A percentile compares a stretch with the other conserved stretches of the same genome.
Evolutionary conservation across 1,140 invertebrate species (phyloP).

Genomic region (Riptortus pedestris): DNA sequence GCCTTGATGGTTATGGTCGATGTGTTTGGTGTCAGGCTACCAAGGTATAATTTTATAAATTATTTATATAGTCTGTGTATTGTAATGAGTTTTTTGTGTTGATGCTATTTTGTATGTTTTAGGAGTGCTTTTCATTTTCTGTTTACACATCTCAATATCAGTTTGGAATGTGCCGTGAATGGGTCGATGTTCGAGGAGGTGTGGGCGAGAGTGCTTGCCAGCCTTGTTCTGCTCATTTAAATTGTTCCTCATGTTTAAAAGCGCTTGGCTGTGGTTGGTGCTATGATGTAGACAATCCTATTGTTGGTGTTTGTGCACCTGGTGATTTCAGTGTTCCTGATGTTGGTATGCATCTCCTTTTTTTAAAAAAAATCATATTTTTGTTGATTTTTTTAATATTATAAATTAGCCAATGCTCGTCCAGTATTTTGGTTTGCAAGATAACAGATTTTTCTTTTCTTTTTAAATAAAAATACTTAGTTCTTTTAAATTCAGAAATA

Average conservation of each 20-base stretch:
- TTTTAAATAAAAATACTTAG: too few species aligned
- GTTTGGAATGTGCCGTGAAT: constrained; percentile 82
- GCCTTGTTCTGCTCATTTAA: constrained; percentile 61
- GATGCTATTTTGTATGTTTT: too few species aligned
- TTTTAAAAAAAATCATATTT: not conserved
- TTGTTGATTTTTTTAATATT: not conserved
- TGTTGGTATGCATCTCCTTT: constrained; percentile 36
- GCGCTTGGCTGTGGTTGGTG: constrained; percentile 90
- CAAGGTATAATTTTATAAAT: constrained; percentile 37
- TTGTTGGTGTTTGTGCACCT: constrained; percentile 64
- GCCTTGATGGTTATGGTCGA: constrained; percentile 69
- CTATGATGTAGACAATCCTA: constrained; percentile 75
- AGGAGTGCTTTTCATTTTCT: constrained; percentile 85
- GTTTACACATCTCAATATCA: constrained; percentile 90
- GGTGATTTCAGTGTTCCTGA: constrained; percentile 67
- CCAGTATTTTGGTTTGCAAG: too few species aligned
- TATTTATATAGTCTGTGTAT: too few species aligned
- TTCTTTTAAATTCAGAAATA: too few species aligned
- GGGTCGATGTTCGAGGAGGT: constrained; percentile 49
- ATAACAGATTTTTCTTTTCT: too few species aligned
- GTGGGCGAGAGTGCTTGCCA: constrained; percentile 49
- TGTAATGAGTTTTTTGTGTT: too few species aligned
- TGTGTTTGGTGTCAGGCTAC: constrained; percentile 94
- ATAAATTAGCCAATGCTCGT: too few species aligned
- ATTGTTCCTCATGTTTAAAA: constrained; percentile 69